phyloP scores from a whole-genome alignment of 2,113 vertebrate genomes.

The Vireo altiloquus region DNA sequence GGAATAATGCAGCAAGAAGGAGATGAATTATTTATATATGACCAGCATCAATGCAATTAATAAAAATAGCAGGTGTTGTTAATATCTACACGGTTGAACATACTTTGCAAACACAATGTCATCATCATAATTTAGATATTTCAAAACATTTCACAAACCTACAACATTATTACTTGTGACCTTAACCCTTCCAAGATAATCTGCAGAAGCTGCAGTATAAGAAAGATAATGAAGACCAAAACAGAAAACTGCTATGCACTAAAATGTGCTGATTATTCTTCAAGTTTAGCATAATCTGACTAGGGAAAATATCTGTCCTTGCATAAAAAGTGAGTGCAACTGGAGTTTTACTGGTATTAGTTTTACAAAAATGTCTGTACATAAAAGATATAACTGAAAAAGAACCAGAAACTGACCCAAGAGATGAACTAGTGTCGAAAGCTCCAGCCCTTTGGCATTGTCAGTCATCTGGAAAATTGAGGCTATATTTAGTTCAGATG shows the following conservation, averaged over 20 bases:
- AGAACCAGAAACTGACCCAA: neutral
- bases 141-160: neutral
- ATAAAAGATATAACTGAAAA: neutral
- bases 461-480: slow-evolving; percentile 45
- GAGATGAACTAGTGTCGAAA: neutral
- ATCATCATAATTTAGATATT: slow-evolving; percentile 16
- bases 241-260: neutral
- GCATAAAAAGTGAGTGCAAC: neutral
- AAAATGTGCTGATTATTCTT: neutral
- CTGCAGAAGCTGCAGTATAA: neutral
- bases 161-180: neutral
- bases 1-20: neutral
- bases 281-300: neutral
- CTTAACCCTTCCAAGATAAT: neutral
- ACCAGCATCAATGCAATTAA: neutral
- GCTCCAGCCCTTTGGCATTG: slow-evolving; percentile 22
- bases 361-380: neutral
- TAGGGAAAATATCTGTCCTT: neutral
- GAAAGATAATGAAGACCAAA: neutral
- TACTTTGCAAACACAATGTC: neutral
- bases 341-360: neutral
- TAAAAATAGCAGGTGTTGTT: neutral
- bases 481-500: slow-evolving; percentile 43
- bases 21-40: slow-evolving; percentile 4
- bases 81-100: neutral